Base-by-base conservation (phyloP, 2,888 invertebrate species). In the Diaperis boleti region DNA sequence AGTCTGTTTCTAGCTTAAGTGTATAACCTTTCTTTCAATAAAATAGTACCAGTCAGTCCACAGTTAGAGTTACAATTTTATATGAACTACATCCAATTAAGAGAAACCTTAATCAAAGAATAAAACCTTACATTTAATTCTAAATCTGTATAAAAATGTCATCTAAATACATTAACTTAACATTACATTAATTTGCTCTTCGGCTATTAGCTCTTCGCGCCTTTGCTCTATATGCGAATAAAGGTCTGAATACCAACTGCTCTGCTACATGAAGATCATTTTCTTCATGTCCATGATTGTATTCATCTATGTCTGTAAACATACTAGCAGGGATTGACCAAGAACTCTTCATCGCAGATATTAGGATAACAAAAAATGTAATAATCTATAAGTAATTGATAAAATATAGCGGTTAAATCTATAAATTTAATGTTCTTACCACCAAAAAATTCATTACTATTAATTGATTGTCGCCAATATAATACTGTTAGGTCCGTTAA, bases 231-330 rank as follows among this genome's bases (percentile, higher is more conserved):
- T 67, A 63, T 1, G 41, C 64, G 54, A 68, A 66, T 5, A 68
- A 15, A n/a, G 69, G 70, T 14, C 62, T 42, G 17, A 68, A 67
- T 10, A 68, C 66, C 3, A 60, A 10, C 29, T 59, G 55, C 37
- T 64, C 66, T 14, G 67, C 65, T 4, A 52, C 57, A 39, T 64
- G 35, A 42, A 69, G 59, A 33, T 59, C 59, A 10, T 42, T 33
- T 3, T 4, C 6, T 18, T 17, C 29, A 14, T 39, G 10, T 41
- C 17, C 35, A 2, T 11, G n/a, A 18, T 49, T 15, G 29, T 49
- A 10, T n/a, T 33, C 4, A 15, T 22, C 29, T 5, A 56, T 14
- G 10, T 41, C 31, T 41, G 13, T 8, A 33, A 5, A 2, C 6
- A 1, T 33, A 35, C 3, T 2, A 11, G 49, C 13, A 35, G 10